Base-by-base conservation (phyloP, 2,888 invertebrate genomes). In the Oscheius sp. region DNA sequence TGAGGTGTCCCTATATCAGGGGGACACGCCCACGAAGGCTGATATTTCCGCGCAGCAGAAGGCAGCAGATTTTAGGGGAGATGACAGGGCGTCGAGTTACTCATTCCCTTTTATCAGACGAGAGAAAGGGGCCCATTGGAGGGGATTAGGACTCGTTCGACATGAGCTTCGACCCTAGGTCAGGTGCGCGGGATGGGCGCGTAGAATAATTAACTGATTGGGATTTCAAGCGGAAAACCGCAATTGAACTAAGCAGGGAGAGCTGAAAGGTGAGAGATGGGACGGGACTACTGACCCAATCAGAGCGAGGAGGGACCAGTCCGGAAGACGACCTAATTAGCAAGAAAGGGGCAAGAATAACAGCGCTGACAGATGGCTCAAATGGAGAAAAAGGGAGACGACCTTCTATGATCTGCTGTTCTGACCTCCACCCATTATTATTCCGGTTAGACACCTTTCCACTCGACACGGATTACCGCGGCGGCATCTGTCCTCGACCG, bases 131-230 rank as follows among this genome's bases (percentile, higher is more conserved):
- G 37, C 60, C 60, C 7, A 7, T 42, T 7, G 37, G 60, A 60
- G 42, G 50, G 66, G 68, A 68, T 68, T 68, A 68, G 68, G 68
- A 55, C 68, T 32, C 53, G 48, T 63, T 63, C 35, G 53, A 68
- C 68, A 68, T 50, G 58, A 35, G 58, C 33, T n/a, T 63, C 21
- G 35, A n/a, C 11, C 21, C 21, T 55, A 13, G 33, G 51, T 35
- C 68, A 68, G 68, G 68, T 68, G 68, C n/a, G 48, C 13, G 63
- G 21, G 63, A 10, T 47, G 47, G 48, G 32, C 33, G 53, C 35
- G 53, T 33, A 35, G 68, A 68, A 68, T 68, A 68, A 68, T 68
- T 68, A 68, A 68, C 68, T 68, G 68, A 68, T 68, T 35, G 68
- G 21, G n/a, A 51, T 10, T 55, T 55, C 33, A 55, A 21, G 55